phyloP scores from a whole-genome alignment of 2,797 vertebrate genomes.

The Oryzias dopingdopingensis region DNA sequence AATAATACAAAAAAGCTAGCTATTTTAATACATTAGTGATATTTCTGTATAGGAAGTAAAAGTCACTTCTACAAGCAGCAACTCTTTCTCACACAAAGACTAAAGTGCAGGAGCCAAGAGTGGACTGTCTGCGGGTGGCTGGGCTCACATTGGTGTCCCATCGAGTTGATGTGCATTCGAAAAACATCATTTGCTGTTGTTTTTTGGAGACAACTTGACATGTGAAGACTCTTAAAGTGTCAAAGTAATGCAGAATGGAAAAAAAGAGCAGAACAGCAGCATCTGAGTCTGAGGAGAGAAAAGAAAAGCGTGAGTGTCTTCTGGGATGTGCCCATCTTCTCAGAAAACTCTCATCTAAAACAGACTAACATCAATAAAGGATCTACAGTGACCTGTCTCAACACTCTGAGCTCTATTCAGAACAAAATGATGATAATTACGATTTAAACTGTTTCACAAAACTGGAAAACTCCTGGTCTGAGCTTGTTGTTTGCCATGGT shows the following conservation, averaged over 20 bases:
- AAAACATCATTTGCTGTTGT: slow-evolving; percentile 23
- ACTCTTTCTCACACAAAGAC: slow-evolving; percentile 70
- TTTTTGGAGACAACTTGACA: slow-evolving; percentile 15
- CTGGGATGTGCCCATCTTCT: not conserved
- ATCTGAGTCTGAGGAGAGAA: slow-evolving; percentile 50
- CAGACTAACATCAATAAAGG: not conserved
- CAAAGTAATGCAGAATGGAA: slow-evolving; percentile 34
- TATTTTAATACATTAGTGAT: slow-evolving; percentile 36
- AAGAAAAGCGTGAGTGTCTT: slow-evolving; percentile 4
- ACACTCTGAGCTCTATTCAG: too few relatives aligned
- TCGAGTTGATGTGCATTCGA: slow-evolving; percentile 11
- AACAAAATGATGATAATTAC: too few relatives aligned
- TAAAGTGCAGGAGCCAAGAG: slow-evolving; percentile 74
- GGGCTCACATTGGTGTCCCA: slow-evolving; percentile 39
- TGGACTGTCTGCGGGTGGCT: slow-evolving; percentile 51
- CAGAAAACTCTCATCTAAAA: not conserved
- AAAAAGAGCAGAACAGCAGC: slow-evolving; percentile 38
- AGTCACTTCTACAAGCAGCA: slow-evolving; percentile 67
- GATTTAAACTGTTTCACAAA: not conserved
- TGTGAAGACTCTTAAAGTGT: slow-evolving; percentile 20
- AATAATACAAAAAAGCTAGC: slow-evolving; percentile 40
- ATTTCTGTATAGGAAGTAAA: slow-evolving; percentile 54
- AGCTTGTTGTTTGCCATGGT: too few relatives aligned
- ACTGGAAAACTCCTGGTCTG: not conserved
- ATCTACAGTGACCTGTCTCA: not conserved